Evolutionary conservation across 2,113 vertebrate species (phyloP).

Genomic region (Mustela lutreola): DNA sequence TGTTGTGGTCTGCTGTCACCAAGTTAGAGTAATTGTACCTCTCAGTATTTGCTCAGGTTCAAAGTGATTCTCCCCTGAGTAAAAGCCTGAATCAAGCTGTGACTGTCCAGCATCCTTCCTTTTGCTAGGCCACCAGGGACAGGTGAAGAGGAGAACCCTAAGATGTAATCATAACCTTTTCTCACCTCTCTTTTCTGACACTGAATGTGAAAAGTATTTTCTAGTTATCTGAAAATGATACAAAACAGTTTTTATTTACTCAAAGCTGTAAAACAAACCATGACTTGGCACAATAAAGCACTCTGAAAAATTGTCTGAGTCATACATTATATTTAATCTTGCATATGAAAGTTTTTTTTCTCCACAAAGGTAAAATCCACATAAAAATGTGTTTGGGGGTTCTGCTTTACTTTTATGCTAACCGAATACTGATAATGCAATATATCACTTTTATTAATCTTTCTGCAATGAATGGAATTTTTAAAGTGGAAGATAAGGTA

Average conservation of each 20-base stretch:
- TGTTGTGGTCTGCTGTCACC: too few relatives aligned
- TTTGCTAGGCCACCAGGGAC: neutral
- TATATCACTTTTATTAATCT: slow-evolving; percentile 80
- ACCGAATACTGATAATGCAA: slow-evolving; percentile 73
- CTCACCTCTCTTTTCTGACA: neutral
- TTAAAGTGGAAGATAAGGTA: slow-evolving; percentile 79
- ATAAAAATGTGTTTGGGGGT: slow-evolving; percentile 58
- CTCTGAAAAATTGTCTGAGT: neutral
- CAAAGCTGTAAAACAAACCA: slow-evolving; percentile 41
- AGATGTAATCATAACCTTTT: neutral
- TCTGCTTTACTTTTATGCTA: slow-evolving; percentile 56
- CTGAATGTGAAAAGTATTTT: neutral
- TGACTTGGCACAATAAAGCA: neutral
- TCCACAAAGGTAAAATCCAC: slow-evolving; percentile 63
- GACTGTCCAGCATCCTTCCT: neutral
- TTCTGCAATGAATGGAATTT: slow-evolving; percentile 77
- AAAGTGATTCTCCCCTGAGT: neutral
- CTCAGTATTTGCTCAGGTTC: neutral
- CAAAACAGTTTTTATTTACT: neutral
- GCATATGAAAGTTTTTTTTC: neutral
- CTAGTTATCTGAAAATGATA: slow-evolving; percentile 43
- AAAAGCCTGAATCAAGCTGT: neutral
- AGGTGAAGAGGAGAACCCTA: neutral
- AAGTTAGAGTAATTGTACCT: neutral
- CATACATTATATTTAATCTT: slow-evolving; percentile 54